These are phyloP conservation scores for Hippocampus abdominalis DNA, from an alignment of 2,113 vertebrate species.

Conservation along the genomic window DNA sequence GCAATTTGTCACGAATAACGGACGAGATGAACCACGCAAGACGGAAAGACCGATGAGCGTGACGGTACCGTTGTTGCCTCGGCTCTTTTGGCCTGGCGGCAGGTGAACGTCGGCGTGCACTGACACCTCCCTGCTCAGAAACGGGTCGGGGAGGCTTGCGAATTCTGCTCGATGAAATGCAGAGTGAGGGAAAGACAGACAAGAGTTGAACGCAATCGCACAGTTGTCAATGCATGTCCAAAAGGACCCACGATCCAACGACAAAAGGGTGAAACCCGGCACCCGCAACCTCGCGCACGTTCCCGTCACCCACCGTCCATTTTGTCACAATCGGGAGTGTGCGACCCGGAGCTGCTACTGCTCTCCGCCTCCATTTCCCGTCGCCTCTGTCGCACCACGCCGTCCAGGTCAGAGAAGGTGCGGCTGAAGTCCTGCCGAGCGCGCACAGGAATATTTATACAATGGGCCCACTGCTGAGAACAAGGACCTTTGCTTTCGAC, in stretches of 20 bases:
- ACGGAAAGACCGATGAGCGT: background rate
- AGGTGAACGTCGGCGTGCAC: slow-evolving; percentile 74
- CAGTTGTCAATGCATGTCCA: too few relatives aligned
- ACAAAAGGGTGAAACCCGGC: background rate
- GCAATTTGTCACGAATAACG: too few relatives aligned
- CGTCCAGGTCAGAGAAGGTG: slow-evolving; percentile 83
- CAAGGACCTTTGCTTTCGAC: slow-evolving; percentile 1
- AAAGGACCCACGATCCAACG: too few relatives aligned
- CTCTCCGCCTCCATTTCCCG: slow-evolving; percentile 77
- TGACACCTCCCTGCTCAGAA: slow-evolving; percentile 77
- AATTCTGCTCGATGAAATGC: slow-evolving; percentile 57
- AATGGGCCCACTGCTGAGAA: slow-evolving; percentile 12
- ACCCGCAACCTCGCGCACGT: background rate
- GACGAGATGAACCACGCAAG: background rate
- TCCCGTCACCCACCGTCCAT: slow-evolving; percentile 72
- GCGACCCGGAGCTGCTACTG: slow-evolving; percentile 88
- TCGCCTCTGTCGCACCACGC: slow-evolving; percentile 76
- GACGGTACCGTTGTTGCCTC: slow-evolving; percentile 63
- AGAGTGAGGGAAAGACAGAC: background rate
- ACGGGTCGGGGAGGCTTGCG: slow-evolving; percentile 72
- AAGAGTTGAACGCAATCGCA: background rate
- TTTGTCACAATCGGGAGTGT: slow-evolving; percentile 87
- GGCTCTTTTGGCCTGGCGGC: slow-evolving; percentile 74
- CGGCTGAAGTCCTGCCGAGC: slow-evolving; percentile 78
- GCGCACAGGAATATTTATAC: slow-evolving; percentile 7